Percentiles rank a stretch among this genome's conserved stretches.
phyloP scores from a whole-genome alignment of 2,113 vertebrate species.

The Antigone vipio region DNA sequence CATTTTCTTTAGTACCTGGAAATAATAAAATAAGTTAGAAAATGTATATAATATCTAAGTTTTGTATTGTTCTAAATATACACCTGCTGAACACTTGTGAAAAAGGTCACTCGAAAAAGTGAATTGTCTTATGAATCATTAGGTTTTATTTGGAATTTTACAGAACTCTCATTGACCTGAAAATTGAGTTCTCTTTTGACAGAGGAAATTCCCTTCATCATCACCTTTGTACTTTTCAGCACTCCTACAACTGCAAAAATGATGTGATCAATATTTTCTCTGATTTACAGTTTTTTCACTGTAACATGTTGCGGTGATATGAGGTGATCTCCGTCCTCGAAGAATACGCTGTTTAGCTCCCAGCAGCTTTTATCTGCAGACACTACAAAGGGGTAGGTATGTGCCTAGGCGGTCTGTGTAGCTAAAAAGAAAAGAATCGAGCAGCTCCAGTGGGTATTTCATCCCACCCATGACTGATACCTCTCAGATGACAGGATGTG shows the following conservation, averaged over 20 bases:
- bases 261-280: not conserved
- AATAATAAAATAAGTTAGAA: not conserved
- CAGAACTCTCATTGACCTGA: not conserved
- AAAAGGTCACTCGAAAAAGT: not conserved
- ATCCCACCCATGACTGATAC: not conserved
- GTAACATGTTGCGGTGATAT: not conserved
- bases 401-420: not conserved
- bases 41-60: not conserved
- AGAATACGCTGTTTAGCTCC: not conserved
- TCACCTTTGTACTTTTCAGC: not conserved
- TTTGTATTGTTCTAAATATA: not conserved
- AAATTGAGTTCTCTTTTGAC: not conserved
- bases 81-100: not conserved
- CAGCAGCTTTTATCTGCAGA: not conserved
- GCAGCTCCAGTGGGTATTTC: not conserved
- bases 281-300: not conserved
- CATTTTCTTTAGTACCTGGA: constrained; percentile 83
- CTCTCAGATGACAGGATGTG: not conserved
- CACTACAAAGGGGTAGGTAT: not conserved
- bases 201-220: not conserved
- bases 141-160: not conserved
- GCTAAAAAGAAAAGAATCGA: not conserved
- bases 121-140: not conserved
- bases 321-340: not conserved
- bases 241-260: not conserved